Evolutionary conservation across 2,113 vertebrate genomes (phyloP).

Genomic region (Cavia porcellus): DNA sequence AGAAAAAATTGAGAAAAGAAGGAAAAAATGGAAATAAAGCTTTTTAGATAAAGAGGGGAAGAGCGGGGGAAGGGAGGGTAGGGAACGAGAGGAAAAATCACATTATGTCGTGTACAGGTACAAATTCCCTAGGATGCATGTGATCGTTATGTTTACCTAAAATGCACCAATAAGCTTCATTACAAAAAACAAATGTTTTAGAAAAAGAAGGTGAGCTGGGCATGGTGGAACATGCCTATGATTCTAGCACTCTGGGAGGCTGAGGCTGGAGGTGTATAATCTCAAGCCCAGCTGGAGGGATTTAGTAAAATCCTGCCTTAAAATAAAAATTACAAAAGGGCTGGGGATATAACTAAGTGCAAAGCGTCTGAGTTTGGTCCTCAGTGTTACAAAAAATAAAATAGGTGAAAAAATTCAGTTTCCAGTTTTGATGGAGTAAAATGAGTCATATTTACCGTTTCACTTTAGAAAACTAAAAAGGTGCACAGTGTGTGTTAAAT

Average conservation of each 20-base stretch:
- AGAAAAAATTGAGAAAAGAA: too few relatives aligned
- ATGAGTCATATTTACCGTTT: not conserved
- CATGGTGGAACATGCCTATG: not conserved
- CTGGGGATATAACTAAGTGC: not conserved
- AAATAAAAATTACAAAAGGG: not conserved
- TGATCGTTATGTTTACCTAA: too few relatives aligned
- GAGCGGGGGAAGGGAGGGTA: too few relatives aligned
- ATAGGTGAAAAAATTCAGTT: not conserved
- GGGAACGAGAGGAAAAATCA: too few relatives aligned
- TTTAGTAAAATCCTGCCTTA: not conserved
- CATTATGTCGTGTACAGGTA: too few relatives aligned
- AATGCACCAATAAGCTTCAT: too few relatives aligned
- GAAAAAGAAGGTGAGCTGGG: not conserved
- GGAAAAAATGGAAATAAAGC: too few relatives aligned
- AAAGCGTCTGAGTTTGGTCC: not conserved
- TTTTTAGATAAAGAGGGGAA: too few relatives aligned
- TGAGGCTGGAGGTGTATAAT: not conserved
- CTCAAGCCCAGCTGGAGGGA: not conserved
- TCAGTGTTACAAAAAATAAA: not conserved
- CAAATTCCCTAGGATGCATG: too few relatives aligned
- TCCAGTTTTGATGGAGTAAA: not conserved
- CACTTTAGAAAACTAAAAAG: not conserved
- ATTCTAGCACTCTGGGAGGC: not conserved
- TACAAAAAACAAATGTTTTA: too few relatives aligned
- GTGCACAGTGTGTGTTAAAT: not conserved